phyloP scores from a whole-genome alignment of 2,888 invertebrate genomes.

The Chymomyza fuscimana region DNA sequence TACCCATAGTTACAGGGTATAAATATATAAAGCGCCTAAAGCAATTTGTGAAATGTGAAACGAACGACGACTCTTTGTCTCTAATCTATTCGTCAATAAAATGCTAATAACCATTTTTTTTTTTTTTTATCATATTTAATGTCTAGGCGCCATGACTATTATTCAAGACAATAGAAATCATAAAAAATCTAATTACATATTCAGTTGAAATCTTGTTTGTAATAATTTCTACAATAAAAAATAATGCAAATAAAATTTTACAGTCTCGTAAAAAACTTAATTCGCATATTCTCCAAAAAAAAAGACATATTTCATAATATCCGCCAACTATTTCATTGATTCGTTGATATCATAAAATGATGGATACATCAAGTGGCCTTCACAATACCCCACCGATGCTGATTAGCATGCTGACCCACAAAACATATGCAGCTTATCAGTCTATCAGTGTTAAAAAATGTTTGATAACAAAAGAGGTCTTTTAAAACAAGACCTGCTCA shows the following conservation, averaged over 20 bases:
- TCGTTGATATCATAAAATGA: neutral
- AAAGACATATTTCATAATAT: neutral
- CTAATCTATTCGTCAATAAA: neutral
- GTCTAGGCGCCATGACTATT: too few species aligned
- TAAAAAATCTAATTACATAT: neutral
- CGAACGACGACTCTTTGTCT: neutral
- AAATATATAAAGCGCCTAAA: neutral
- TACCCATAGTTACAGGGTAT: too few species aligned
- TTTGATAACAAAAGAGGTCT: conserved; percentile 29
- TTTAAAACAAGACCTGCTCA: conserved; percentile 37
- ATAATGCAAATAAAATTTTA: neutral
- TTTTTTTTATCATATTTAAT: neutral
- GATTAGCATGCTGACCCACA: conserved; percentile 39
- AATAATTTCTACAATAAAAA: too few species aligned
- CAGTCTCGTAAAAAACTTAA: neutral
- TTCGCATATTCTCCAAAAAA: neutral
- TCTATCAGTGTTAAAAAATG: conserved; percentile 13
- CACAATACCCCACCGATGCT: neutral
- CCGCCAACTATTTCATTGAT: neutral
- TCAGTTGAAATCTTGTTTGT: neutral
- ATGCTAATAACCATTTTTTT: neutral
- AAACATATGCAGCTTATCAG: conserved; percentile 21
- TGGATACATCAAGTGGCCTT: neutral
- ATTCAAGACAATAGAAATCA: too few species aligned
- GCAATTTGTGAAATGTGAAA: neutral